Percentiles rank a stretch among this genome's conserved stretches.
Evolutionary conservation across 2,888 invertebrate species (phyloP).

Genomic region (Sminthurides aquaticus): DNA sequence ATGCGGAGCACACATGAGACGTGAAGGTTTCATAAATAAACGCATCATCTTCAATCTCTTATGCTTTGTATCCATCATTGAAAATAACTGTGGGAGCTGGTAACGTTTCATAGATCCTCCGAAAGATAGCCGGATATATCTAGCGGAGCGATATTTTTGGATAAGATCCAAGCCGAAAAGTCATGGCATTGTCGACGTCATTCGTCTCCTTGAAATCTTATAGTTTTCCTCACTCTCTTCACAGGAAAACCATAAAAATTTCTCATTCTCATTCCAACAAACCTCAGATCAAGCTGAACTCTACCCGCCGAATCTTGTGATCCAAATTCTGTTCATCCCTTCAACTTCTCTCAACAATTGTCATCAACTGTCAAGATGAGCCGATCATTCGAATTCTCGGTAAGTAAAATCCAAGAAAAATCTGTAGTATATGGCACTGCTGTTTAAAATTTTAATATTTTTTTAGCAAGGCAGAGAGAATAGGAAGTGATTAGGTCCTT

Average conservation of each 20-base stretch:
- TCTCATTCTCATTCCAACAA: background rate
- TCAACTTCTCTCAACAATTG: background rate
- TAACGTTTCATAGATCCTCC: background rate
- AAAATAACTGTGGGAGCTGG: background rate
- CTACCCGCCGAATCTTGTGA: background rate
- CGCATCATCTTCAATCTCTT: background rate
- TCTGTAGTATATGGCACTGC: too few species aligned
- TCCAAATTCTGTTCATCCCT: background rate
- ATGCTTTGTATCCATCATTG: background rate
- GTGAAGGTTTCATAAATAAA: too few species aligned
- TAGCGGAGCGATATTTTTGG: conserved; percentile 2
- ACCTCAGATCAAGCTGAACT: background rate
- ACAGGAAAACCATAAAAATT: background rate
- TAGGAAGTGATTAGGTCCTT: background rate
- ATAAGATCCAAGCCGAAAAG: background rate
- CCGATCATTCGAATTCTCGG: conserved; percentile 11
- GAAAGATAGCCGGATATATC: background rate
- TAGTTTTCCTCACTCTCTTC: background rate
- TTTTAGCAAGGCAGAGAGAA: too few species aligned
- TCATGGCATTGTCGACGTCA: conserved; percentile 1
- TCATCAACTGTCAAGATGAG: conserved; percentile 2
- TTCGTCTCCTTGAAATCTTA: background rate
- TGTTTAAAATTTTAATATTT: too few species aligned
- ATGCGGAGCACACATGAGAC: too few species aligned
- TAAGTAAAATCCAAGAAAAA: too few species aligned